Evolutionary conservation across 2,888 invertebrate species (phyloP).

Genomic region (Molorchus minor): DNA sequence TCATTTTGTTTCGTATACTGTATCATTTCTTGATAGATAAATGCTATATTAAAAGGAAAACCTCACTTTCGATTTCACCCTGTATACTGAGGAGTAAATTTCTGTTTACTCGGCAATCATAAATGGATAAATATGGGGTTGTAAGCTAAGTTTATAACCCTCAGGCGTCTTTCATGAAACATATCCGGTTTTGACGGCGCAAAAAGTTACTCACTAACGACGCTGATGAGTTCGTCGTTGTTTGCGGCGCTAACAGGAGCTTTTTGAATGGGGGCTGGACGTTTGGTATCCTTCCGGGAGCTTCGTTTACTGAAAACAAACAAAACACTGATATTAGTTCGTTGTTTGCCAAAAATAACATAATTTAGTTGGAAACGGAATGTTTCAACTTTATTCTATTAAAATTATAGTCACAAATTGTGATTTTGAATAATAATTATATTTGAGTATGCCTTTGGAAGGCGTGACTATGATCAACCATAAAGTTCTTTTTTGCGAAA

Average conservation of each 20-base stretch:
- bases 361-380: background rate
- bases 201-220: constrained; percentile 18
- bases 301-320: constrained; percentile 50
- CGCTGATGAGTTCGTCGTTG: constrained; percentile 24
- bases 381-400: background rate
- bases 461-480: background rate
- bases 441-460: background rate
- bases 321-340: too few species aligned
- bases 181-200: background rate
- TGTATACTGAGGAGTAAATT: too few species aligned
- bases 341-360: too few species aligned
- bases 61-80: too few species aligned
- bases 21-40: too few species aligned
- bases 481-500: background rate
- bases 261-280: constrained; percentile 49
- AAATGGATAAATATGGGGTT: too few species aligned
- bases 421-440: background rate
- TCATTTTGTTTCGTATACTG: too few species aligned
- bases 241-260: constrained; percentile 11
- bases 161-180: background rate
- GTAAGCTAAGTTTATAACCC: too few species aligned
- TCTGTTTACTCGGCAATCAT: too few species aligned
- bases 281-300: constrained; percentile 53
- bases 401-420: background rate
- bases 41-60: too few species aligned